phyloP scores from a whole-genome alignment of 2,113 vertebrate genomes.

The Brachyistius frenatus region DNA sequence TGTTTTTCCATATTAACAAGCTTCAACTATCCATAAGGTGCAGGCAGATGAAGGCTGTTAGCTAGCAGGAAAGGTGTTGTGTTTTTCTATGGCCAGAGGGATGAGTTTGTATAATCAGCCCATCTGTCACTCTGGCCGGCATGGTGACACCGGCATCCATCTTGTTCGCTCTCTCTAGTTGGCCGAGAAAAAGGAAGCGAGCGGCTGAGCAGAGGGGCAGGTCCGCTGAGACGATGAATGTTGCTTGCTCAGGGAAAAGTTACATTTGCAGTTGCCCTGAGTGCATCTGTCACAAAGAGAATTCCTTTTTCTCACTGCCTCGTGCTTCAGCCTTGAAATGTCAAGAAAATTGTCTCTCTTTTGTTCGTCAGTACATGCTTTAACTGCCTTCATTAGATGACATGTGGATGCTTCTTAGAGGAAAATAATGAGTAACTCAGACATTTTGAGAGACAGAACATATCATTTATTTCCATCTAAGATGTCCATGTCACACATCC shows the following conservation, averaged over 20 bases:
- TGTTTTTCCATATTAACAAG: constrained; percentile 44
- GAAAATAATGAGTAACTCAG: constrained; percentile 34
- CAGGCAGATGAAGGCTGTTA: constrained; percentile 65
- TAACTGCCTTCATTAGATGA: constrained; percentile 18
- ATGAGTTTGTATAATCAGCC: constrained; percentile 76
- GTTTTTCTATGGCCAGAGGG: constrained; percentile 61
- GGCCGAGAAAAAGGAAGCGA: constrained; percentile 55
- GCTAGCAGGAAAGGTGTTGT: constrained; percentile 62
- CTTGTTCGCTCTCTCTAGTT: constrained; percentile 58
- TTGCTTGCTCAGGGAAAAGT: constrained; percentile 72
- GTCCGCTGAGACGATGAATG: constrained; percentile 61
- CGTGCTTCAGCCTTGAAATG: constrained; percentile 37
- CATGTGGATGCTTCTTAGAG: constrained; percentile 16
- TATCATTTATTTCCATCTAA: constrained; percentile 32
- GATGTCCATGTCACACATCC: constrained; percentile 14
- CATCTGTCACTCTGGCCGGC: constrained; percentile 77
- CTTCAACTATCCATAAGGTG: constrained; percentile 48
- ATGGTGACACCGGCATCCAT: constrained; percentile 76
- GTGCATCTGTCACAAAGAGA: constrained; percentile 55
- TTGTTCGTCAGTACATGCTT: neutral
- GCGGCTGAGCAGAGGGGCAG: constrained; percentile 47
- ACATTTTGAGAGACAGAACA: constrained; percentile 8
- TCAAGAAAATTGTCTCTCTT: neutral
- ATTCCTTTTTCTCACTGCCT: constrained; percentile 26
- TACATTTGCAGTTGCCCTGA: constrained; percentile 54